phyloP scores from a whole-genome alignment of 2,113 vertebrate genomes.

The Thamnaconus septentrionalis region DNA sequence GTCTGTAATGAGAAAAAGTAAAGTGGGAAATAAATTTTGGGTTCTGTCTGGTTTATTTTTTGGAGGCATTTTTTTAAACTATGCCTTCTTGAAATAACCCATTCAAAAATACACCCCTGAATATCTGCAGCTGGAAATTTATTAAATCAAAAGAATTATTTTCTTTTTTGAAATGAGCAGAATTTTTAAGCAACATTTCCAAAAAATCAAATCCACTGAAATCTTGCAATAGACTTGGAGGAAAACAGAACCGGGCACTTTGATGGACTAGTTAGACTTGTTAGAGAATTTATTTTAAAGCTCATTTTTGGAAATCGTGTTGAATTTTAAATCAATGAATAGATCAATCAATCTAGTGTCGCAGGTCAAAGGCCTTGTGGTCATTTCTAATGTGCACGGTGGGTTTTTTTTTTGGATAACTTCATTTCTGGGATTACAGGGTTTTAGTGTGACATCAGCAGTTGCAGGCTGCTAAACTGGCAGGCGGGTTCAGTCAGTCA shows the following conservation, averaged over 20 bases:
- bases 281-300: too few relatives aligned
- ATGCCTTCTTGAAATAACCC: too few relatives aligned
- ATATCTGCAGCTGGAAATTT: neutral
- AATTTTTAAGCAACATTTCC: too few relatives aligned
- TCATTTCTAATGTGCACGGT: constrained; percentile 10
- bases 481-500: neutral
- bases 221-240: too few relatives aligned
- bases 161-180: too few relatives aligned
- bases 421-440: constrained; percentile 6
- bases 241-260: too few relatives aligned
- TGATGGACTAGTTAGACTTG: too few relatives aligned
- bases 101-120: neutral
- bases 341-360: neutral
- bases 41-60: constrained; percentile 4
- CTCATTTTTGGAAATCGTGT: neutral
- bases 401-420: constrained; percentile 23
- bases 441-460: constrained; percentile 34
- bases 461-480: constrained; percentile 34
- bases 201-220: too few relatives aligned
- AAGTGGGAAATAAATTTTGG: constrained; percentile 1
- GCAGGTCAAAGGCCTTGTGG: too few relatives aligned
- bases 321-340: neutral
- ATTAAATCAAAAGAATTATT: neutral
- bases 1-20: neutral
- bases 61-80: neutral